Conservation (phyloP, 2,888 invertebrate species). For the Lasiommata megera region DNA sequence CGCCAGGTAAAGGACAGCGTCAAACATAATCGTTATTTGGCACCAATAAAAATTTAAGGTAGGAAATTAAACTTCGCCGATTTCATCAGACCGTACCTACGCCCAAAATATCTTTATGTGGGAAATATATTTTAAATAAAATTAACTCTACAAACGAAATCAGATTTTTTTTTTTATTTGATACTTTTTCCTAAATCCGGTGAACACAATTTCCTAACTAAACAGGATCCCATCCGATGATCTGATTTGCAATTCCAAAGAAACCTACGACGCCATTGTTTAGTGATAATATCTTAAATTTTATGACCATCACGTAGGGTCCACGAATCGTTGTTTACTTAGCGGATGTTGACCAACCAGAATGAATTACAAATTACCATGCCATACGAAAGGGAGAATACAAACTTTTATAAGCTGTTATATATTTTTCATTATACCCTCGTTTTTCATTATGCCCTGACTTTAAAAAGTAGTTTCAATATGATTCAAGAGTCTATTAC, state of each 20-base stretch:
- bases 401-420: background rate
- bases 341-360: constrained; percentile 29
- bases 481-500: too few relatives aligned
- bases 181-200: background rate
- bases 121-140: too few relatives aligned
- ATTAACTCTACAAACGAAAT: too few relatives aligned
- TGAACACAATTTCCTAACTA: background rate
- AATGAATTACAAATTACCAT: constrained; percentile 24
- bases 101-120: too few relatives aligned
- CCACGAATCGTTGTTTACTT: constrained; percentile 19
- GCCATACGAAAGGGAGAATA: constrained; percentile 3
- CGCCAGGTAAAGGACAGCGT: too few relatives aligned
- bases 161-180: too few relatives aligned
- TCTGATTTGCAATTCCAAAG: background rate
- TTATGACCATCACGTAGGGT: constrained; percentile 29
- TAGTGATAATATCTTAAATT: constrained; percentile 1
- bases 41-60: too few relatives aligned
- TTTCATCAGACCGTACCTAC: too few relatives aligned
- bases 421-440: background rate
- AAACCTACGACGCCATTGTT: constrained; percentile 3
- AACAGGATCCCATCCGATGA: background rate
- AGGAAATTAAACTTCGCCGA: too few relatives aligned
- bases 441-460: too few relatives aligned
- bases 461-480: too few relatives aligned
- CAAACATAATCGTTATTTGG: too few relatives aligned